These are phyloP conservation scores for Gasteruption jaculator DNA, from an alignment of 2,888 invertebrate species.

Conservation along the genomic window DNA sequence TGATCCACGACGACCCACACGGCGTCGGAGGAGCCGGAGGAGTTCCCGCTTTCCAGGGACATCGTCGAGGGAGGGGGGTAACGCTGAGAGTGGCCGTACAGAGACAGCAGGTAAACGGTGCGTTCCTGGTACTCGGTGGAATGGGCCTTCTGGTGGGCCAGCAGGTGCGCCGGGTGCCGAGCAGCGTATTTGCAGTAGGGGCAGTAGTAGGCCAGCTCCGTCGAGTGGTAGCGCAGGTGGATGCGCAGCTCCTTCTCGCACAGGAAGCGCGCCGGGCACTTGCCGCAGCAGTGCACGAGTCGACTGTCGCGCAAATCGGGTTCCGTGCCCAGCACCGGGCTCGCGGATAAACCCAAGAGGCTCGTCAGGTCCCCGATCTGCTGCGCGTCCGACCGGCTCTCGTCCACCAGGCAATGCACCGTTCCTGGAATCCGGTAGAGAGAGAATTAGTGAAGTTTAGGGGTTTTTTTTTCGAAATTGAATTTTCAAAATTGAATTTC, in stretches of 20 bases:
- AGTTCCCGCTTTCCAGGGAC: conserved; percentile 37
- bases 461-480: too few species aligned
- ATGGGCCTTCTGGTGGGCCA: conserved; percentile 70
- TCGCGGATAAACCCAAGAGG: conserved; percentile 34
- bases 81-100: conserved; percentile 62
- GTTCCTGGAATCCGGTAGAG: too few species aligned
- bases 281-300: conserved; percentile 68
- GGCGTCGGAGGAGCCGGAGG: conserved; percentile 45
- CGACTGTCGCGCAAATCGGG: conserved; percentile 40
- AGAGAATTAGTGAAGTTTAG: too few species aligned
- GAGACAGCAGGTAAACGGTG: conserved; percentile 64
- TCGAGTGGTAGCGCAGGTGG: conserved; percentile 69
- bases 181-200: conserved; percentile 75
- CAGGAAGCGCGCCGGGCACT: conserved; percentile 81
- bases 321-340: conserved; percentile 35
- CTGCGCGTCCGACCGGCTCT: conserved; percentile 57
- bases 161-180: conserved; percentile 64
- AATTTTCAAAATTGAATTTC: too few species aligned
- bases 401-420: conserved; percentile 68
- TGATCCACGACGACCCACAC: too few species aligned
- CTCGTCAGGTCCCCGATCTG: conserved; percentile 39
- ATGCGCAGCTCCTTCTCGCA: conserved; percentile 69
- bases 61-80: conserved; percentile 62
- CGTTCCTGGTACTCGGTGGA: conserved; percentile 75
- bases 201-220: conserved; percentile 64